These are phyloP conservation scores for Buathra laborator DNA, from an alignment of 2,888 invertebrate genomes.

Conservation along the genomic window DNA sequence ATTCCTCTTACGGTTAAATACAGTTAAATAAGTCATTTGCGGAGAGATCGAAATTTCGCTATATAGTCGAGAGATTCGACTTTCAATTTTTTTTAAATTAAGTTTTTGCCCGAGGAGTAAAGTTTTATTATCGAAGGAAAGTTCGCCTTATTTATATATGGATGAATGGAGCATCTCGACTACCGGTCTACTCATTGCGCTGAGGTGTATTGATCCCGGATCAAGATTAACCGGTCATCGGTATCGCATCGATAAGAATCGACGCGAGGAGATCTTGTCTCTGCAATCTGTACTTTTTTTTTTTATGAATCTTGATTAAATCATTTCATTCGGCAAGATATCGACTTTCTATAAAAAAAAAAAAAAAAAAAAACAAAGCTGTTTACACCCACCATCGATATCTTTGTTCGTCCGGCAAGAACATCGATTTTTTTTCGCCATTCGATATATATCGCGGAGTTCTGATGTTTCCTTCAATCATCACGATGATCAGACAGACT, in stretches of 20 bases:
- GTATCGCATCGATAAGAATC: not conserved
- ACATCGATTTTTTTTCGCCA: conserved; percentile 6
- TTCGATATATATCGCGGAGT: not conserved
- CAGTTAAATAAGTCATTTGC: not conserved
- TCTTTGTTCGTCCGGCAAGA: not conserved
- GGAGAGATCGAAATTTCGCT: not conserved
- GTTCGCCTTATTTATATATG: not conserved
- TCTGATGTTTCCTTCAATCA: not conserved
- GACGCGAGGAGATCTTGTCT: not conserved
- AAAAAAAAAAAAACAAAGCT: not conserved
- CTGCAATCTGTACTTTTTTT: not conserved
- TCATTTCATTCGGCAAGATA: conserved; percentile 28
- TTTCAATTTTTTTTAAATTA: no score
- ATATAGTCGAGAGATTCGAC: no score
- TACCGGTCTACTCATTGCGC: no score
- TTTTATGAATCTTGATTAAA: not conserved
- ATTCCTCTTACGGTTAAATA: not conserved
- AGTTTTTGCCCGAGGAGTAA: no score
- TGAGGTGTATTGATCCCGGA: no score
- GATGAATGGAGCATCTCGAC: no score
- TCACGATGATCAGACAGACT: conserved; percentile 32
- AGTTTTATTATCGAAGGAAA: not conserved
- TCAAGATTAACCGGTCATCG: no score
- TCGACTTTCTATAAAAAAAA: not conserved
- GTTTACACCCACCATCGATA: not conserved